phyloP scores from a whole-genome alignment of 2,113 vertebrate species.

The Agelaius phoeniceus region DNA sequence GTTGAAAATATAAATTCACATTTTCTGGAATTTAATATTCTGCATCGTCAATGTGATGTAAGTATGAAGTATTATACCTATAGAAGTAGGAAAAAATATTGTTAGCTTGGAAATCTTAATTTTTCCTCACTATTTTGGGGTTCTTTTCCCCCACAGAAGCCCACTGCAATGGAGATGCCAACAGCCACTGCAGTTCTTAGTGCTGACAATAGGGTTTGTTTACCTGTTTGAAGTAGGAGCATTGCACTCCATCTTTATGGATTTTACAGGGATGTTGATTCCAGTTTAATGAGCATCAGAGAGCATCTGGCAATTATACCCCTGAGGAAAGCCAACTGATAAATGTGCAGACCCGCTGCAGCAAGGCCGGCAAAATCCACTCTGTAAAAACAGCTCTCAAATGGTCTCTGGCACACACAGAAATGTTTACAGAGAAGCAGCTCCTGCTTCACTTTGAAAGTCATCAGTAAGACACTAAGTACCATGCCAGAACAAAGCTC shows the following conservation, averaged over 20 bases:
- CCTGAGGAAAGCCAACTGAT: background rate
- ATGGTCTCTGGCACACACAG: background rate
- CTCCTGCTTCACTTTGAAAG: background rate
- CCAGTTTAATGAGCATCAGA: constrained; percentile 37
- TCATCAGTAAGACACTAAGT: background rate
- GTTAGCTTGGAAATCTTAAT: background rate
- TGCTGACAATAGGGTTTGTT: background rate
- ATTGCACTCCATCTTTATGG: background rate
- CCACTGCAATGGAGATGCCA: background rate
- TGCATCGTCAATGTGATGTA: background rate
- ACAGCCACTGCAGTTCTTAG: background rate
- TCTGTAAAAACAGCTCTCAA: background rate
- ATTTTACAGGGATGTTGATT: constrained; percentile 47
- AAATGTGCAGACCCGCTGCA: background rate
- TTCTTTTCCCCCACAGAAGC: background rate
- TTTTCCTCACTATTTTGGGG: background rate
- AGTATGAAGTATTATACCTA: background rate
- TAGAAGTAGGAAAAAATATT: background rate
- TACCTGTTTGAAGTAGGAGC: background rate
- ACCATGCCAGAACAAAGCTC: background rate
- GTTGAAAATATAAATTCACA: background rate
- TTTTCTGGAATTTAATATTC: background rate
- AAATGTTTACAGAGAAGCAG: background rate
- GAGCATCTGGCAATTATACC: constrained; percentile 56
- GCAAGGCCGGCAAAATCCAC: background rate